Conservation (phyloP, 2,113 vertebrate species). For the Antechinus stuartii region DNA sequence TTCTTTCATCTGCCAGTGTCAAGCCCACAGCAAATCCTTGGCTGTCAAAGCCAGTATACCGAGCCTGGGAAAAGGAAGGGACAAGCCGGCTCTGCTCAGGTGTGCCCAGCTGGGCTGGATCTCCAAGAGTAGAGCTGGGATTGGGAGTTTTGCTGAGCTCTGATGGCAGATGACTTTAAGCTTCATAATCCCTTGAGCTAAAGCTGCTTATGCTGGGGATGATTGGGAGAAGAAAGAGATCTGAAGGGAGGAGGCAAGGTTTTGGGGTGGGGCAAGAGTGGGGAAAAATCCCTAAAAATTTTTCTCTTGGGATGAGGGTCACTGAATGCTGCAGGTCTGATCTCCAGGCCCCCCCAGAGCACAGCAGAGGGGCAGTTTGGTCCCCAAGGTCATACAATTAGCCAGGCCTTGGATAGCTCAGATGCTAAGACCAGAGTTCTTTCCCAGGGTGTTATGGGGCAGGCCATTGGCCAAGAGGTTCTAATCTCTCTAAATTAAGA, state of each 20-base stretch:
- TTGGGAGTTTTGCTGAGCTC: constrained; percentile 9
- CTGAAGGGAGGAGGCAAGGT: background rate
- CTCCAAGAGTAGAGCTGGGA: background rate
- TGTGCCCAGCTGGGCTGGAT: background rate
- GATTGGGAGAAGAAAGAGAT: background rate
- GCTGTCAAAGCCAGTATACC: background rate
- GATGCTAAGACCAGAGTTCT: background rate
- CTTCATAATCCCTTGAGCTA: constrained; percentile 4
- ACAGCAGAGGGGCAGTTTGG: background rate
- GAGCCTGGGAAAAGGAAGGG: background rate
- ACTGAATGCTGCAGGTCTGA: background rate
- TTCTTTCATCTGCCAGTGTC: constrained; percentile 17
- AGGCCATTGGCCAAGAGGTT: background rate
- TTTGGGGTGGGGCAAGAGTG: background rate
- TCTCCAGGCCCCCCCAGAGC: background rate
- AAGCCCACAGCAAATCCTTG: background rate
- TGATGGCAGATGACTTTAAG: constrained; percentile 6
- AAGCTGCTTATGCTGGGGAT: constrained; percentile 15
- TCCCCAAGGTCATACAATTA: constrained; percentile 7
- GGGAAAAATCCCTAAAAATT: background rate
- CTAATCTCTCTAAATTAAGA: background rate
- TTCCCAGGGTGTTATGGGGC: no score
- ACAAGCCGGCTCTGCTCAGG: constrained; percentile 10
- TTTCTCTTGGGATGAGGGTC: background rate
- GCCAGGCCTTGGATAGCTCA: background rate